phyloP scores from a whole-genome alignment of 1,140 invertebrate genomes.

The Orchesella cincta region DNA sequence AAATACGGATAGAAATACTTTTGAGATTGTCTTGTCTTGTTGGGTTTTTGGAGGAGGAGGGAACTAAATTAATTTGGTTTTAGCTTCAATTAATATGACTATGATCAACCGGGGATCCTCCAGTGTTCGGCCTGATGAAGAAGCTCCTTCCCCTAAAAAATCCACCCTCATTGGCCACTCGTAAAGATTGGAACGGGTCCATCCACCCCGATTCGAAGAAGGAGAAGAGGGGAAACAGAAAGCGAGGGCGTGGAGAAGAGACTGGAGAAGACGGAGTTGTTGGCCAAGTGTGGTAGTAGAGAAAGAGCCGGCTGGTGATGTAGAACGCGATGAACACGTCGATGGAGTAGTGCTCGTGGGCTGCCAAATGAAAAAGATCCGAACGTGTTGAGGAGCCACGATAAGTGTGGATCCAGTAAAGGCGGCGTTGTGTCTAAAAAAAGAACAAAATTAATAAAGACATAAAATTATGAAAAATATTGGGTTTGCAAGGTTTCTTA shows the following conservation, averaged over 20 bases:
- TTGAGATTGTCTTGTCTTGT: no score
- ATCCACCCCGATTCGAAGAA: conserved; percentile 93
- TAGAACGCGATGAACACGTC: conserved; percentile 99
- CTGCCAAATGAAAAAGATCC: conserved; percentile 97
- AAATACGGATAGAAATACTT: no score
- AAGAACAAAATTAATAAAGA: conserved; percentile 33
- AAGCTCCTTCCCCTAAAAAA: conserved; percentile 1
- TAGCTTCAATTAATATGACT: no score
- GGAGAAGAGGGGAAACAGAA: conserved; percentile 81
- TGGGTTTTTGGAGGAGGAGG: no score
- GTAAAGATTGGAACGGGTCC: conserved; percentile 92
- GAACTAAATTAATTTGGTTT: no score
- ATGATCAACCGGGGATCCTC: no score
- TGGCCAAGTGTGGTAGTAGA: conserved; percentile 98
- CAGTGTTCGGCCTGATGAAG: conserved; percentile 23
- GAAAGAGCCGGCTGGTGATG: conserved; percentile 91
- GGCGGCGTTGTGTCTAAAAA: conserved; percentile 86
- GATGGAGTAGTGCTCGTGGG: conserved; percentile 99
- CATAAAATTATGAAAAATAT: no score
- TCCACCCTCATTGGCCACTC: conserved; percentile 65
- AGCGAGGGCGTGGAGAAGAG: conserved; percentile 77
- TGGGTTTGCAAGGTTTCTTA: no score
- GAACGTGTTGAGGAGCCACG: conserved; percentile 99
- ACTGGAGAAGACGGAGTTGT: no score
- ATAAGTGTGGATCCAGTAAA: conserved; percentile 90